Evolutionary conservation across 2,888 invertebrate species (phyloP), one percentile per base, ranked within the genome.

Genomic region (Drosophila kanekoi): DNA sequence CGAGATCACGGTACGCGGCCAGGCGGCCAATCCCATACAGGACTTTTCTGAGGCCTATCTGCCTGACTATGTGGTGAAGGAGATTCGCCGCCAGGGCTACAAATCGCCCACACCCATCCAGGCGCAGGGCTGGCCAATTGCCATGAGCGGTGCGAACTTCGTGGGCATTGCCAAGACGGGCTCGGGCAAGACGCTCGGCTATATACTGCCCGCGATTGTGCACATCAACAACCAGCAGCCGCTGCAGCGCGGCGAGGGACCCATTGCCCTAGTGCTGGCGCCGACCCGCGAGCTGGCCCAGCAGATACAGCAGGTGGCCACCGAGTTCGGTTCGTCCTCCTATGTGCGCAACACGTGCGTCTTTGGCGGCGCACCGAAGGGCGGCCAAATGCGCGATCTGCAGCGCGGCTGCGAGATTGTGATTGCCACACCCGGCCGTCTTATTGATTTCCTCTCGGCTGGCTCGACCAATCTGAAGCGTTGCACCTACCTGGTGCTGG

Each of bases 301-400:
- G 87, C 96, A 97, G 92, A 97, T 97, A 66, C 96, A 96, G 91
- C 95, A 96, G 92, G 97, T 98, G 28, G 96, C 97, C 4, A 93
- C 94, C 23, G 96, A 97, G 80, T 98, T 97, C 93, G 97, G 97
- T 2, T 94, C 96, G 59, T 93, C 95, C 11, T 95, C 97, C 0
- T 95, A 96, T 90, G 95, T 97, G 5, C 94, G 96, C 43, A 96
- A 96, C 91, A 96, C 96, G 0, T 98, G 98, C 91, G 95, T 97
- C 14, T 98, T 97, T 93, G 98, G 98, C 67, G 98, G 98, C 38
- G 97, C 98, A 10, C 96, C 97, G 1, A 97, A 97, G 90, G 96
- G 96, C 53, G 94, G 94, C 63, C 95, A 96, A 92, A 95, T 96
- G 13, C 94, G 96, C 63, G 96, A 96, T 82, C 92, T 96, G 45